Conservation (phyloP, 2,888 invertebrate genomes). For the Polymixis lichenea region DNA sequence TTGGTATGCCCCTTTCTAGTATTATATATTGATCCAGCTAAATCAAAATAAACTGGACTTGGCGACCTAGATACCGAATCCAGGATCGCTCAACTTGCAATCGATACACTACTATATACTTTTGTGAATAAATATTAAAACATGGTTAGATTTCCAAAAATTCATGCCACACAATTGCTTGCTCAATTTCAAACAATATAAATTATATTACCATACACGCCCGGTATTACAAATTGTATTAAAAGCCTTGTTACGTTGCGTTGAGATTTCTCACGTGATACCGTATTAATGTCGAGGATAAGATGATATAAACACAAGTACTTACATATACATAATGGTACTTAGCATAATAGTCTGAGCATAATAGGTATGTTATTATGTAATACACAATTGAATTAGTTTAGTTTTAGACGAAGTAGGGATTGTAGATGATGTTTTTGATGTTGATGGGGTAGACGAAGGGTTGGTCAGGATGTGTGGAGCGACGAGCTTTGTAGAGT, state of each 20-base stretch:
- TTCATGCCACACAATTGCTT: neutral
- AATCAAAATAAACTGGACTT: neutral
- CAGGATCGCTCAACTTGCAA: neutral
- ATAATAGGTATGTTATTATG: conserved; percentile 15
- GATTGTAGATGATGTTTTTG: neutral
- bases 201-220: conserved; percentile 24
- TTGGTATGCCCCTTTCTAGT: neutral
- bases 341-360: conserved; percentile 24
- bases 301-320: conserved; percentile 47
- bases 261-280: conserved; percentile 63
- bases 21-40: neutral
- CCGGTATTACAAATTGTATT: conserved; percentile 41
- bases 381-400: conserved; percentile 20
- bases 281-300: conserved; percentile 66
- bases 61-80: neutral
- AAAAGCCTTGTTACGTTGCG: conserved; percentile 52
- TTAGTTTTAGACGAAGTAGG: neutral
- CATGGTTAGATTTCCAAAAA: neutral
- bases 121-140: neutral
- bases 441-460: neutral
- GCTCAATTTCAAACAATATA: conserved; percentile 16
- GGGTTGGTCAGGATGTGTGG: neutral
- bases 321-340: conserved; percentile 31
- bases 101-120: neutral
- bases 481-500: neutral